Base-by-base conservation (phyloP, 2,888 invertebrate species). In the Cryptocephalus primarius region DNA sequence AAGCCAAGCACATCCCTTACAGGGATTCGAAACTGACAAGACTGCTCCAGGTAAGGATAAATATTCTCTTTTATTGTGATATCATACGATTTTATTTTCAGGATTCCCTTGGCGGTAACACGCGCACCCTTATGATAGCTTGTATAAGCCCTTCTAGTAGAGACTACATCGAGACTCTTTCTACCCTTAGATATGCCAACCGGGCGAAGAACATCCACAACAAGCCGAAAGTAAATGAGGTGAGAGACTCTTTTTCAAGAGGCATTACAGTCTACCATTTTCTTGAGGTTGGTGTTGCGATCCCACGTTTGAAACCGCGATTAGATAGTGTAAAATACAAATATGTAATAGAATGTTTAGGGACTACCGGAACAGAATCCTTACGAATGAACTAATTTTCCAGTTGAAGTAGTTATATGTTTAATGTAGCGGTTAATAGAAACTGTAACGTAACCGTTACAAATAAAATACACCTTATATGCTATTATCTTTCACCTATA, bases 161-260 rank as follows among this genome's bases (percentile, higher is more conserved):
- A 59, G 89, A 88, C 63, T 88, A 87, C 54, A 86, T 88, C 51
- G 90, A 91, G 69, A 87, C 88, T 0, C 67, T 91, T 11, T 87
- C 84, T 11, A 90, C 90, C 0, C 68, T 90, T 12, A 72, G 88
- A 40, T 91, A 90, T 66, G 90, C 90, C 0, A 87, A 88, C 58
- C 72, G 88, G 47, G 90, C 90, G 8, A 87, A 91, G 67, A 88
- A 88, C 63, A 91, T 91, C 52, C 81, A 85, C 61, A 91, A 91
- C 66, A 82, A 84, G 59, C 90, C 89, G 0, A 79, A 78, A 62
- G 82, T 91, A 14, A 91, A 91, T 66, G 88, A 92, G 67, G 66
- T 67, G 52, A 55, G 50, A 47, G 32, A 8, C n/a, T 6, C 2
- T 6, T 22, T 2, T 22, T 22, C 2, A 4, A 22, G 22, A 22